A percentile compares a stretch with the other conserved stretches of the same genome.
phyloP scores from a whole-genome alignment of 2,888 invertebrate species.

The Drosophila meridionalis region DNA sequence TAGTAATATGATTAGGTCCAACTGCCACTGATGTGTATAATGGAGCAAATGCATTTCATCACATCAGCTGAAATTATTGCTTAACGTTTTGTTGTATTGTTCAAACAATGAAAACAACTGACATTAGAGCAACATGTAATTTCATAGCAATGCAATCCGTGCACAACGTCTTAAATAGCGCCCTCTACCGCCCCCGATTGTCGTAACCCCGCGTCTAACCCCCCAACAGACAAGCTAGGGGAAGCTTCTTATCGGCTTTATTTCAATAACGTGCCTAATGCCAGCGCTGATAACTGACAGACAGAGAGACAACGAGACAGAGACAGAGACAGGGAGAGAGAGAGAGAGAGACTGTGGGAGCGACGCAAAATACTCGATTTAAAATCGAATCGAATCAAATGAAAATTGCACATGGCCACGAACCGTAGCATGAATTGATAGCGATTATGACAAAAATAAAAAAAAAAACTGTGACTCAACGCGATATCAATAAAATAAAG shows the following conservation, averaged over 20 bases:
- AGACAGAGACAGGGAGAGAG: neutral
- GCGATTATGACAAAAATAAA: conserved; percentile 21
- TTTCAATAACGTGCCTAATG: conserved; percentile 71
- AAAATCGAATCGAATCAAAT: conserved; percentile 51
- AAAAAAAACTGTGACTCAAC: conserved; percentile 59
- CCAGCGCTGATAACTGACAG: conserved; percentile 43
- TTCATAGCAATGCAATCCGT: conserved; percentile 35
- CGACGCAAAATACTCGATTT: conserved; percentile 48
- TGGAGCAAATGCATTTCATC: conserved; percentile 42
- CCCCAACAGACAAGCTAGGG: conserved; percentile 18
- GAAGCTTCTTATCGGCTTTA: conserved; percentile 64
- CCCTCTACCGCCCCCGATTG: neutral
- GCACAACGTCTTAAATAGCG: conserved; percentile 1
- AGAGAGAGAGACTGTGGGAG: neutral
- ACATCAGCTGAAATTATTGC: conserved; percentile 50
- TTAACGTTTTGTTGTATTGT: conserved; percentile 23
- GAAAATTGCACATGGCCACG: conserved; percentile 42
- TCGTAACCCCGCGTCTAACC: conserved; percentile 21
- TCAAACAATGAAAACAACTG: conserved; percentile 42
- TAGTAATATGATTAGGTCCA: conserved; percentile 21
- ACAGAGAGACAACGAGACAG: neutral
- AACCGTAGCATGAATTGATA: conserved; percentile 39
- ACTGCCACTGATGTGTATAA: conserved; percentile 20
- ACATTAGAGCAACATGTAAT: conserved; percentile 61
- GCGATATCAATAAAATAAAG: conserved; percentile 47